phyloP scores from a whole-genome alignment of 2,797 vertebrate genomes.

The Silurus lanzhouensis region DNA sequence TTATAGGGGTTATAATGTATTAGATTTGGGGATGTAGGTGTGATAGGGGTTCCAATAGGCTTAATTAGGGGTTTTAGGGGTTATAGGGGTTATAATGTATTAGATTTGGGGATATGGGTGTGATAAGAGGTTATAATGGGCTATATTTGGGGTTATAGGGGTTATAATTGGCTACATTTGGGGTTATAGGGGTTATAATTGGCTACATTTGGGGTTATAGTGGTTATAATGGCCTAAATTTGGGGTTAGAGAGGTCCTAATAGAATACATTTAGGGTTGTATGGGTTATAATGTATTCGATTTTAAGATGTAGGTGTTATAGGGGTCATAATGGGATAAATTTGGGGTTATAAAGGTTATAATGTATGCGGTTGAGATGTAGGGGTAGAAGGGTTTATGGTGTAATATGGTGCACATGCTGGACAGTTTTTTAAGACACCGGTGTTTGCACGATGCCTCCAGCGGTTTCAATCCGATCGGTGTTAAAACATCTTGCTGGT shows the following conservation, averaged over 20 bases:
- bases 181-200: not conserved
- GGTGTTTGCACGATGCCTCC: not conserved
- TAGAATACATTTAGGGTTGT: not conserved
- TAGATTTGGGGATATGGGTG: no score
- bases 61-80: no score
- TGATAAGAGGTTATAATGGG: not conserved
- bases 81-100: no score
- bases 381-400: no score
- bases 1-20: no score
- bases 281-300: not conserved
- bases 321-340: no score
- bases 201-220: not conserved
- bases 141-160: not conserved
- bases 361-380: no score
- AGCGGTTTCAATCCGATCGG: not conserved
- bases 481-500: not conserved
- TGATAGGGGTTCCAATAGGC: no score
- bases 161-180: not conserved
- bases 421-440: no score
- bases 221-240: not conserved
- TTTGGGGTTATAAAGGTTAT: no score
- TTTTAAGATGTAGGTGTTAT: not conserved
- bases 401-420: no score
- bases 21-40: no score
- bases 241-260: not conserved